Evolutionary conservation across 64 coral and sea anemone genomes (phyloP).

Genomic region (Montipora capricornis): DNA sequence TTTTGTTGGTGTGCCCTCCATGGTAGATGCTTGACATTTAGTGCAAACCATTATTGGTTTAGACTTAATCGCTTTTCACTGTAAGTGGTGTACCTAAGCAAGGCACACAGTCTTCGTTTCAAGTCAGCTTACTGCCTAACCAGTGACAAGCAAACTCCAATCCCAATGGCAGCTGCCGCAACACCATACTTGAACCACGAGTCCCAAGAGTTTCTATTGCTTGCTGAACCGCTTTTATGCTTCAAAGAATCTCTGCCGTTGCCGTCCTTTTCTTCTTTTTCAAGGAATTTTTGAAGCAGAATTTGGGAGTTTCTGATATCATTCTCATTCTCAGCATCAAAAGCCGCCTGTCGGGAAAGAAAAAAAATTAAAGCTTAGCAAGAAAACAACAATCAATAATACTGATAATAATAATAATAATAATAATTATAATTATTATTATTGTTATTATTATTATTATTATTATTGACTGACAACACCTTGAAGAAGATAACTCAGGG

Average conservation of each 20-base stretch:
- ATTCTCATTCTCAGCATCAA: conserved; percentile 54
- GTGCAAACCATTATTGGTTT: too few relatives aligned
- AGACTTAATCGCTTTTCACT: too few relatives aligned
- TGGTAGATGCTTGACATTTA: too few relatives aligned
- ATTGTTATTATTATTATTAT: too few relatives aligned
- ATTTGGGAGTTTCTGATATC: conserved; percentile 43
- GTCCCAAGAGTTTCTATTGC: conserved; percentile 69
- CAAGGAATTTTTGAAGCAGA: conserved; percentile 78
- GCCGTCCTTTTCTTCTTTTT: conserved; percentile 65
- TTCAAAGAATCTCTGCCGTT: conserved; percentile 13
- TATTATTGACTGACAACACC: too few relatives aligned
- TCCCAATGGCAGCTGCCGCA: conserved; percentile 81
- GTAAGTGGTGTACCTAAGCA: too few relatives aligned
- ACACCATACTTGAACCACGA: conserved; percentile 86
- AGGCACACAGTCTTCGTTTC: too few relatives aligned
- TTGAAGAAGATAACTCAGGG: too few relatives aligned
- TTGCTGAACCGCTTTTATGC: conserved; percentile 38
- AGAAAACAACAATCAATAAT: background rate
- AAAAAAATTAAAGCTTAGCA: background rate
- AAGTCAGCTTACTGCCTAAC: conserved; percentile 67
- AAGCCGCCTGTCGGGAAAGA: conserved; percentile 34
- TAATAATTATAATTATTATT: too few relatives aligned
- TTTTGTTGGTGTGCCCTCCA: too few relatives aligned
- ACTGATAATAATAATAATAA: too few relatives aligned
- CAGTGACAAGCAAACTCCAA: conserved; percentile 76